Conservation (phyloP, 2,888 invertebrate species). For the Tinea semifulvella region DNA sequence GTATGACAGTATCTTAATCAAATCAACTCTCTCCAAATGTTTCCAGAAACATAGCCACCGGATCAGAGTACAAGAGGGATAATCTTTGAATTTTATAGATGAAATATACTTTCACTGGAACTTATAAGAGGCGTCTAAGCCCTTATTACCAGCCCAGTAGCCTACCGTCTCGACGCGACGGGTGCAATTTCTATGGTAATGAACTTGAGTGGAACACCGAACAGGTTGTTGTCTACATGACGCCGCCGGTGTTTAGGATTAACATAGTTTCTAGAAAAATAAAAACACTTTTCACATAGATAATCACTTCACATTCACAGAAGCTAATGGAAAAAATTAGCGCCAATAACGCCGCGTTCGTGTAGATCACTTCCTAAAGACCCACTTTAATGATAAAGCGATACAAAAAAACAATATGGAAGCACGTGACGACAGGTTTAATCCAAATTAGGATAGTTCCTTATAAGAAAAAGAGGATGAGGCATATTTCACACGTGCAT, state of each 20-base stretch:
- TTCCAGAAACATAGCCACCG: background rate
- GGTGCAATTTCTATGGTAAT: conserved; percentile 54
- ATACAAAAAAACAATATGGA: background rate
- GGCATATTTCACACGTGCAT: conserved; percentile 30
- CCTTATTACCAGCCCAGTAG: conserved; percentile 37
- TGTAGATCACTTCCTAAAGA: background rate
- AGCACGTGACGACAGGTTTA: background rate
- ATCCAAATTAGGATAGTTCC: conserved; percentile 10
- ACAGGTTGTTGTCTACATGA: conserved; percentile 13
- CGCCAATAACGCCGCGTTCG: background rate
- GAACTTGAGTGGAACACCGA: conserved; percentile 21
- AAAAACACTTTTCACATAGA: conserved; percentile 12
- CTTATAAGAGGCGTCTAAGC: conserved; percentile 12
- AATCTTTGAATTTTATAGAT: conserved; percentile 10
- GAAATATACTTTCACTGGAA: conserved; percentile 13
- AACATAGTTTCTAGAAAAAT: conserved; percentile 14
- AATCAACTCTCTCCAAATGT: background rate
- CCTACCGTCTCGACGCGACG: conserved; percentile 30
- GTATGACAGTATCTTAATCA: background rate
- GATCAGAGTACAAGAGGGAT: background rate
- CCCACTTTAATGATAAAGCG: background rate
- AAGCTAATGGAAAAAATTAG: conserved; percentile 6
- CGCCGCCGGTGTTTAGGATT: conserved; percentile 12
- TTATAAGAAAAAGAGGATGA: conserved; percentile 22
- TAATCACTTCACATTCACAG: conserved; percentile 3